Base-by-base conservation (phyloP, 2,888 invertebrate species). In the Nomada hirtipes region DNA sequence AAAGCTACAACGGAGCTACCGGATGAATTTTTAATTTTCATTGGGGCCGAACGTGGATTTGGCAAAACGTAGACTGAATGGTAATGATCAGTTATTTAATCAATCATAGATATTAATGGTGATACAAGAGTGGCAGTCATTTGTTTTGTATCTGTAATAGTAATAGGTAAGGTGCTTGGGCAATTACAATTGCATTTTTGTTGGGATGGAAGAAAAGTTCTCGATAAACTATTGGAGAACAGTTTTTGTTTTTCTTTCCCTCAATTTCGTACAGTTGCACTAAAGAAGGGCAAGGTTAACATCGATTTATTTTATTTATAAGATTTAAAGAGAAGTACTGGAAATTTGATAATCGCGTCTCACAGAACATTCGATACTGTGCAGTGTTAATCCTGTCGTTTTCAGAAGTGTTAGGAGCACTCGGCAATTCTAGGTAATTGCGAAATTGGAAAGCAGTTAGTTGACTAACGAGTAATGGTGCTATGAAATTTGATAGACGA, bases 401-500 rank as follows among this genome's bases (percentile, higher is more conserved):
- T 23, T 47, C n/a, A 20, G 44, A 69, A 69, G 55, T 26, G 18
- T 26, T 29, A 59, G 47, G 18, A 50, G 42, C 29, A 53, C 15
- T 4, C 59, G 57, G 13, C 36, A 44, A 36, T 18, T 18, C 42
- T 50, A 9, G 52, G 44, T 75, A 75, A 75, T 75, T 52, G 69
- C 10, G 29, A 60, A 75, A 67, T 69, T 52, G 75, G 29, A 61
- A 68, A 53, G 42, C 69, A 60, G 75, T 68, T 75, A 68, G 61
- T 60, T n/a, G 44, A 29, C 26, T 18, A 47, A 74, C 57, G 73
- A 55, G 11, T 18, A 20, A 15, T 55, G 23, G 47, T 29, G 67
- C 10, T 36, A 42, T 59, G 61, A 70, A 70, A 70, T 70, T 55
- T 76, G 55, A 76, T 63, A 61, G 55, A 76, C 47, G 70, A 70